Evolutionary conservation across 2,797 vertebrate genomes (phyloP).

Genomic region (Danio jaintianensis): DNA sequence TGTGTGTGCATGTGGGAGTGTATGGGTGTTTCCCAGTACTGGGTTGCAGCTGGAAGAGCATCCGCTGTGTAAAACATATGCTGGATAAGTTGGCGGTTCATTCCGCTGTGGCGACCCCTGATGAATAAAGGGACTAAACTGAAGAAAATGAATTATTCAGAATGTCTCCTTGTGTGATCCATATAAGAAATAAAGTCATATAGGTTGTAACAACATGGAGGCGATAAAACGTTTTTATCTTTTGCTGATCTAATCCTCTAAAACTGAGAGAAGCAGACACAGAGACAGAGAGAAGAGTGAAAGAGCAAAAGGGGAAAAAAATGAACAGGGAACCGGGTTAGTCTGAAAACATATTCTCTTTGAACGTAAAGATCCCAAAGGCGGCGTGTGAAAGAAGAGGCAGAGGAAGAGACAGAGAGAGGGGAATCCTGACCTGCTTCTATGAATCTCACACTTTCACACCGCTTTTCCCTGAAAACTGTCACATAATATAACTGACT

Average conservation of each 20-base stretch:
- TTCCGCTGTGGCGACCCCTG: too few relatives aligned
- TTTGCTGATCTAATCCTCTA: conserved; percentile 25
- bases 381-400: conserved; percentile 21
- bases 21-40: too few relatives aligned
- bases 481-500: conserved; percentile 43
- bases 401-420: conserved; percentile 36
- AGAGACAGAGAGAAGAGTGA: background rate
- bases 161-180: background rate
- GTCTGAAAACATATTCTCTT: conserved; percentile 46
- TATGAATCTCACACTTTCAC: conserved; percentile 44
- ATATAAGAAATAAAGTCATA: background rate
- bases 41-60: too few relatives aligned
- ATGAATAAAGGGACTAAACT: too few relatives aligned
- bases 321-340: conserved; percentile 42
- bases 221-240: conserved; percentile 5
- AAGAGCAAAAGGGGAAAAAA: background rate
- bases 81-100: too few relatives aligned
- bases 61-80: too few relatives aligned
- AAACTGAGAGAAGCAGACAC: conserved; percentile 8
- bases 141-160: background rate
- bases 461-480: background rate
- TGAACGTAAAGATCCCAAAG: conserved; percentile 52
- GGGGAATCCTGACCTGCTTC: conserved; percentile 59
- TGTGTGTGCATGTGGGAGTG: too few relatives aligned
- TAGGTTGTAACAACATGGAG: conserved; percentile 4